These are phyloP conservation scores for Diarsia rubi DNA, from an alignment of 2,888 invertebrate genomes.

Conservation along the genomic window DNA sequence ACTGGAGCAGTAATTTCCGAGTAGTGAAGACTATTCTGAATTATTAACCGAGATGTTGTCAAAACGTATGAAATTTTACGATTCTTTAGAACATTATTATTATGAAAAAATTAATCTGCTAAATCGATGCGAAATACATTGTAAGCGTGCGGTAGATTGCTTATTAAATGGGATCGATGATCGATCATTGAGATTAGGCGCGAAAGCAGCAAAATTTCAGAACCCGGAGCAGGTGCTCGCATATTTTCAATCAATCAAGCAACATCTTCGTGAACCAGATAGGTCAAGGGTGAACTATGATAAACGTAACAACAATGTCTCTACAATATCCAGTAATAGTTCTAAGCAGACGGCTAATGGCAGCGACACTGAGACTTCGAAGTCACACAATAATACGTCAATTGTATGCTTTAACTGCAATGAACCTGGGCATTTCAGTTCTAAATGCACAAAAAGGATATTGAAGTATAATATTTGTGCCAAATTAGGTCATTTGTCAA, in stretches of 20 bases:
- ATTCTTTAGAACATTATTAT: background rate
- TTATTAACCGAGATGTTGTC: conserved; percentile 5
- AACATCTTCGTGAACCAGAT: background rate
- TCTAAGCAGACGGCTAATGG: no score
- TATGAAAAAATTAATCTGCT: background rate
- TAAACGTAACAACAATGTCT: no score
- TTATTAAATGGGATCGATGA: background rate
- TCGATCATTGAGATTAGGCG: background rate
- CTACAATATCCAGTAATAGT: no score
- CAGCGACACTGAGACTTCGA: no score
- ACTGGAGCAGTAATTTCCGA: conserved; percentile 2
- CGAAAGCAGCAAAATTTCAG: conserved; percentile 1
- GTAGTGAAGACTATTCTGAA: background rate
- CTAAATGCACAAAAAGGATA: no score
- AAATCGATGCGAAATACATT: no score
- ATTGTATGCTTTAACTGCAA: no score
- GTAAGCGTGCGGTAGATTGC: conserved; percentile 3
- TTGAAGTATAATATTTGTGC: no score
- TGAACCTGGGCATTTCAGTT: no score
- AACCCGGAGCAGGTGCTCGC: background rate
- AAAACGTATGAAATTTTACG: conserved; percentile 7
- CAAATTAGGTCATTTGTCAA: no score
- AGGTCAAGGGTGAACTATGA: no score
- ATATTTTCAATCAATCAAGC: conserved; percentile 10
- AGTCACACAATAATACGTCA: no score